Evolutionary conservation across 2,888 invertebrate genomes (phyloP), one percentile per base, ranked within the genome.

Genomic region (Philonicus albiceps): DNA sequence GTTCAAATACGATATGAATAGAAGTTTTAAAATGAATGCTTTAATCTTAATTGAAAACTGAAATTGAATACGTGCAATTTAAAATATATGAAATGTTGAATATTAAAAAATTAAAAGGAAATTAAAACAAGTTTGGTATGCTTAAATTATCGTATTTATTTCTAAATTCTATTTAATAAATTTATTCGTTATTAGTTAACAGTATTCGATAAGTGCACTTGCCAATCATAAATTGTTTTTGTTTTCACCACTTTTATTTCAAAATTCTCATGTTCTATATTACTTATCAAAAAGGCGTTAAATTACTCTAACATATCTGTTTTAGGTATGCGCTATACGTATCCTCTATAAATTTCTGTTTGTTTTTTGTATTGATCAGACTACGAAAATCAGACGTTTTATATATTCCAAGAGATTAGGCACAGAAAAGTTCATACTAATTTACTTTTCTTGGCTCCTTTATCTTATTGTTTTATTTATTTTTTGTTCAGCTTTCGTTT

Each of bases 191-290:
- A 76, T 34, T 76, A 76, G 76, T 76, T 76, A 76, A 76, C 76
- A 76, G 76, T 76, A 76, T 76, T 90, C 90, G 90, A 91, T 92
- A 91, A 91, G 92, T 92, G 92, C 91, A 92, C 92, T 91, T 91
- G 91, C 92, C 92, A 92, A 92, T 91, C 34, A 76, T 64, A 64
- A 64, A 64, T 64, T 22, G 64, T 64, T 55, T 53, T 7, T 22
- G 55, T 55, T 64, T 64, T 64, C 64, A 22, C 64, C 64, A 64
- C 22, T n/a, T 55, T 64, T 64, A 64, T 64, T 64, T 64, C 64
- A 76, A 37, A 76, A 76, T 76, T 76, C 27, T 64, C 64, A 64
- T 49, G 49, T 75, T 76, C 27, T 76, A 76, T 76, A 76, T 76
- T 76, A 76, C 13, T 76, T 76, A 76, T 76, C 75, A 76, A 76